Evolutionary conservation across 2,113 vertebrate genomes (phyloP), one percentile per base, ranked within the genome.

Genomic region (Nycticebus coucang): DNA sequence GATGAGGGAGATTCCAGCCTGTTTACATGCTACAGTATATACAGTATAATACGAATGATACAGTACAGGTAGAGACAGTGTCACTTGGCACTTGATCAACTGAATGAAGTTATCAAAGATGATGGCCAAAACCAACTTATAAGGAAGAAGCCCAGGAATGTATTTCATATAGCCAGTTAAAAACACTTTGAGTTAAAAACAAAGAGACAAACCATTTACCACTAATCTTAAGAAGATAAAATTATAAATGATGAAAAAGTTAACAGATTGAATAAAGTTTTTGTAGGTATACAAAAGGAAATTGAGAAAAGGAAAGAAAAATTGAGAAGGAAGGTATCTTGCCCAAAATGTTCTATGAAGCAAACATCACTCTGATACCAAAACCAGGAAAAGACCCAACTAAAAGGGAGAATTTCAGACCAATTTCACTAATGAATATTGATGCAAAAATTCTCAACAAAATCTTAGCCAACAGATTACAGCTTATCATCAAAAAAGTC

Each of bases 41-140:
- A 28, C 24, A 28, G 62, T 28, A 64, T 1, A 28, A 64, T 28
- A 64, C 26, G 62, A 68, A 26, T 45, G 72, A 37, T 2, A 55
- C 17, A 57, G 21, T 13, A 37, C 41, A 53, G 41, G 45, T 12
- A 30, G 30, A 50, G 59, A 15, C 68, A 24, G 35, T 13, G 7
- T 78, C 14, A 9, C 8, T 13, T 28, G 33, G 53, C 13, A 37
- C 17, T 79, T 45, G 12, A 33, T 30, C 62, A 35, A 28, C 50
- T 79, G 22, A 8, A 7, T 15, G 24, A 93, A 37, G 75, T 17
- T 50, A 69, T 53, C 30, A 78, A 71, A 97, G 87, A 96, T 95
- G 75, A 99, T 99, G 99, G 99, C 95, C 11, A 99, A 98, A 98
- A 98, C 89, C 99, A 99, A 96, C 94, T 95, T 37, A 99, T 98